Evolutionary conservation across 2,888 invertebrate genomes (phyloP).

Genomic region (Clanis bilineata): DNA sequence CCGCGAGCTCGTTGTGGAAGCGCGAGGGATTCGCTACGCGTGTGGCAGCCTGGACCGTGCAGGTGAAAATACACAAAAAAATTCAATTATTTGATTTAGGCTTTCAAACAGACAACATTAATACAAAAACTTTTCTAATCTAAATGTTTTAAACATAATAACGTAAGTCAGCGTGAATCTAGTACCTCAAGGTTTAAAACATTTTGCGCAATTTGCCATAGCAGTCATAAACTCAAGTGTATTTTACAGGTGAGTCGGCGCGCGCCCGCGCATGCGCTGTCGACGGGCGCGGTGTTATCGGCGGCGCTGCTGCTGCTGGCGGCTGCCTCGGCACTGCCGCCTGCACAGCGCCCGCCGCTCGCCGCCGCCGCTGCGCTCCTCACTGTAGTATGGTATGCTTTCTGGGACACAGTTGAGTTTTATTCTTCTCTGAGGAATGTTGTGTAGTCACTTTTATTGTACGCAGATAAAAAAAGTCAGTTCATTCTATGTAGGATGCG

Average conservation of each 20-base stretch:
- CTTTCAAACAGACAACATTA: no score
- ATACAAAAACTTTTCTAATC: no score
- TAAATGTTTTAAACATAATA: no score
- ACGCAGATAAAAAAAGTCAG: no score
- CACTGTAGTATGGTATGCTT: conserved; percentile 54
- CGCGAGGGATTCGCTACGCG: conserved; percentile 32
- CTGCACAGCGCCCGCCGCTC: conserved; percentile 50
- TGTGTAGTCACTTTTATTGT: no score
- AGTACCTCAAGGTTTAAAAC: no score
- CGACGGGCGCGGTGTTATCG: conserved; percentile 42
- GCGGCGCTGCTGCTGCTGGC: conserved; percentile 45
- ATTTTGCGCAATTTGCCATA: no score
- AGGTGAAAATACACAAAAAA: neutral
- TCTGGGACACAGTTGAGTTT: neutral
- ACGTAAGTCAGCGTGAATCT: no score
- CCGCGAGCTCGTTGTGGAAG: conserved; percentile 25
- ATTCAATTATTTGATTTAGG: no score
- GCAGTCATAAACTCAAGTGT: no score
- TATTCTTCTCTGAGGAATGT: no score
- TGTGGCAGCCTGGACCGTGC: conserved; percentile 44
- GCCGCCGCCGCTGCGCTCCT: conserved; percentile 58
- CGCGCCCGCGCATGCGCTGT: conserved; percentile 52
- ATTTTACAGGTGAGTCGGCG: conserved; percentile 41
- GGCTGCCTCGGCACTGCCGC: conserved; percentile 50
- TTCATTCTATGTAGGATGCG: no score